phyloP scores from a whole-genome alignment of 2,888 invertebrate species.

The Drosophila yooni region DNA sequence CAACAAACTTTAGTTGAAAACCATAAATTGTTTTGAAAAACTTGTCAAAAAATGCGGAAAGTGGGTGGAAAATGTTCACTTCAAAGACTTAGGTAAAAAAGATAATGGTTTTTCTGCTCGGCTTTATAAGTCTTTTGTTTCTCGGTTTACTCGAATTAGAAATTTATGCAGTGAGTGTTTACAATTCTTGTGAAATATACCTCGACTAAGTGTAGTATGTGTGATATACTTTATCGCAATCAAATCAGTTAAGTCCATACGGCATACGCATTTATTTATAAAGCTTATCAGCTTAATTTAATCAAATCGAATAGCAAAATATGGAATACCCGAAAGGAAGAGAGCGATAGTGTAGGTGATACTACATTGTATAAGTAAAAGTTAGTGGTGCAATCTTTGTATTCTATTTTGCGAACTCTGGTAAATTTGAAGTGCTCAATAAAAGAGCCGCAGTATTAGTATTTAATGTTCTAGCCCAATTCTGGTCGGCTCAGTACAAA shows the following conservation, averaged over 20 bases:
- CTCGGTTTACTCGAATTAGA: too few species aligned
- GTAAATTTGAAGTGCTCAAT: background rate
- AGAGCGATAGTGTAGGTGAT: background rate
- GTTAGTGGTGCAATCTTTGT: background rate
- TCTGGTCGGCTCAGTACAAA: background rate
- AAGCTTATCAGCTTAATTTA: background rate
- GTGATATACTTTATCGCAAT: background rate
- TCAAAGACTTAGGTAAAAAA: too few species aligned
- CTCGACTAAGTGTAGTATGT: background rate
- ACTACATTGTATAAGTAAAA: background rate
- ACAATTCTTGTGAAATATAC: background rate
- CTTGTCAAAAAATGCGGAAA: background rate
- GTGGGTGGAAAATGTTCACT: too few species aligned
- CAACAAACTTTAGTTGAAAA: background rate
- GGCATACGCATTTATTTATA: background rate
- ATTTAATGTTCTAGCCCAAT: background rate
- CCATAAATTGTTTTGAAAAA: background rate
- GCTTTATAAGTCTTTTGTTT: too few species aligned
- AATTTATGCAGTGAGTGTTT: background rate
- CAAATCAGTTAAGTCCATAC: background rate
- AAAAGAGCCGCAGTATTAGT: background rate
- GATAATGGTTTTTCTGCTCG: too few species aligned
- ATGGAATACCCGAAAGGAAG: background rate
- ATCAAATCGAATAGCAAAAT: background rate
- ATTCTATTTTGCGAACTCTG: background rate